A percentile compares a stretch with the other conserved stretches of the same genome.
These are phyloP conservation scores for Hypselothyrea guttata DNA, from an alignment of 2,888 invertebrate genomes.

Conservation along the genomic window DNA sequence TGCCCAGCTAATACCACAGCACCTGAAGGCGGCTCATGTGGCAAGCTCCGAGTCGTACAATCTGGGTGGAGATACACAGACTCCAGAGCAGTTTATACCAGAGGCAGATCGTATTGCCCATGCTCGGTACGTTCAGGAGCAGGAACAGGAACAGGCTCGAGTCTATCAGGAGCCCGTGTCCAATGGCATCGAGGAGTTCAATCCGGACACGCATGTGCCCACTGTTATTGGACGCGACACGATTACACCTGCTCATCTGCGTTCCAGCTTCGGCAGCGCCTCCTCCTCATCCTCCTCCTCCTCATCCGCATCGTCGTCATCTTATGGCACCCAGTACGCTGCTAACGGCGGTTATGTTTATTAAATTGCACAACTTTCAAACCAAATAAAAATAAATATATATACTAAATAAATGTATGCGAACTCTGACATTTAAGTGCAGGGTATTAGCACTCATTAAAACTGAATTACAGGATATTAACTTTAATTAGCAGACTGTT, in stretches of 20 bases:
- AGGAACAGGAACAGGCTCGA: slow-evolving; percentile 25
- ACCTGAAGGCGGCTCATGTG: slow-evolving; percentile 6
- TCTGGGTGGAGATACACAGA: slow-evolving; percentile 44
- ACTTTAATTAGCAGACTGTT: slow-evolving; percentile 5
- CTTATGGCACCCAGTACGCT: slow-evolving; percentile 76
- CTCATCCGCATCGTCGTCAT: slow-evolving; percentile 16
- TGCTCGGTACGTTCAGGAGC: slow-evolving; percentile 22
- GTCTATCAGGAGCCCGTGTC: slow-evolving; percentile 55
- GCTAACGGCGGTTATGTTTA: slow-evolving; percentile 80
- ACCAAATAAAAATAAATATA: slow-evolving; percentile 4
- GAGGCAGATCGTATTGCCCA: slow-evolving; percentile 38
- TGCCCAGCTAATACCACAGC: slow-evolving; percentile 14
- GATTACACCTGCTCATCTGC: slow-evolving; percentile 36
- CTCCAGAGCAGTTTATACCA: slow-evolving; percentile 50
- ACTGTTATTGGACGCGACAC: slow-evolving; percentile 49
- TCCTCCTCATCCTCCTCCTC: slow-evolving; percentile 5
- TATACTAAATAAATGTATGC: too few relatives aligned
- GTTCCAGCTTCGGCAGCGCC: slow-evolving; percentile 11
- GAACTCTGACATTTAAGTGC: neutral
- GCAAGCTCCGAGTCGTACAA: slow-evolving; percentile 13
- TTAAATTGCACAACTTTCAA: slow-evolving; percentile 38
- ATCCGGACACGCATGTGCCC: slow-evolving; percentile 55
- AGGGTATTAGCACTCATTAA: neutral
- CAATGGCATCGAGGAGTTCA: slow-evolving; percentile 66
- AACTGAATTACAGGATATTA: slow-evolving; percentile 6